phyloP scores from a whole-genome alignment of 2,113 vertebrate genomes.

The Pelobates fuscus region DNA sequence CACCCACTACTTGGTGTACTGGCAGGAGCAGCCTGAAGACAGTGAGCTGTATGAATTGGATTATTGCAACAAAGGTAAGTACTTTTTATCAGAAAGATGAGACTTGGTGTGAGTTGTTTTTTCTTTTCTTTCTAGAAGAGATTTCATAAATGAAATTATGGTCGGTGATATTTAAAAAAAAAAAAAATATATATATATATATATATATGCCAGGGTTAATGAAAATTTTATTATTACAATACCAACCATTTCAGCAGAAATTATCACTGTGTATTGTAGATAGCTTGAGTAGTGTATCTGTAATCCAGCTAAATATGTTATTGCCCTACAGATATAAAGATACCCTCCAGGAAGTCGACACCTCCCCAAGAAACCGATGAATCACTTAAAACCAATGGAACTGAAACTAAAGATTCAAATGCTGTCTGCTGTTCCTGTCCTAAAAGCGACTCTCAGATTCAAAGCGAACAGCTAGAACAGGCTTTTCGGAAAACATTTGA shows the following conservation, averaged over 20 bases:
- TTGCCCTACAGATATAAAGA: slow-evolving; percentile 79
- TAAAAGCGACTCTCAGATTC: slow-evolving; percentile 89
- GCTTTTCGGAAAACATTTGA: slow-evolving; percentile 93
- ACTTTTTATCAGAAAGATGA: neutral
- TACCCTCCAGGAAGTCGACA: slow-evolving; percentile 83
- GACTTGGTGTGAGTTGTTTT: too few species aligned
- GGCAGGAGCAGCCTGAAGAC: slow-evolving; percentile 86
- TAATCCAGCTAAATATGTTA: neutral
- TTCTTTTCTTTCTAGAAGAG: too few species aligned
- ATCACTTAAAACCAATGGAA: slow-evolving; percentile 82
- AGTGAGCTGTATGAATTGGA: slow-evolving; percentile 87
- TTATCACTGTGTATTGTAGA: too few species aligned
- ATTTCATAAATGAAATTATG: too few species aligned
- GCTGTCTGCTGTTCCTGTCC: slow-evolving; percentile 86
- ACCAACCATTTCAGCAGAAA: too few species aligned
- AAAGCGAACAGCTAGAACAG: slow-evolving; percentile 89
- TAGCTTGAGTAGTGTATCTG: too few species aligned
- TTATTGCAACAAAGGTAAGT: slow-evolving; percentile 91
- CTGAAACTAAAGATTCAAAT: slow-evolving; percentile 68
- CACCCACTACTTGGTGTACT: slow-evolving; percentile 91
- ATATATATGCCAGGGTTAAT: too few species aligned
- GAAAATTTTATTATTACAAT: too few species aligned
- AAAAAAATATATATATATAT: too few species aligned
- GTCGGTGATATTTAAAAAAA: too few species aligned
- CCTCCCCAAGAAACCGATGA: slow-evolving; percentile 80